Conservation (phyloP, 1,140 invertebrate species). For the Cyrtorhinus lividipennis region DNA sequence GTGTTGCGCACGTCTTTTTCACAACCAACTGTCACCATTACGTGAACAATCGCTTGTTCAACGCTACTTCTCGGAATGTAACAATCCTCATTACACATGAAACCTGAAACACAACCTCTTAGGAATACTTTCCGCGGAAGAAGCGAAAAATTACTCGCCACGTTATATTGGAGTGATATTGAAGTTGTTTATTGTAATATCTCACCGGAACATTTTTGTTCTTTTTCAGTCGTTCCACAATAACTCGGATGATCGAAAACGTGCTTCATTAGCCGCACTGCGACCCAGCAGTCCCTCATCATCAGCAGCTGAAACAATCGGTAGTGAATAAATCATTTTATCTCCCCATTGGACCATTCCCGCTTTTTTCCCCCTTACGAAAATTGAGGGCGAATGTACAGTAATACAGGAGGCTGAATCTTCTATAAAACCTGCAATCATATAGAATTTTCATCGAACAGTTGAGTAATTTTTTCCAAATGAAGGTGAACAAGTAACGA, state of each 20-base stretch:
- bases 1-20: conserved; percentile 41
- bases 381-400: not conserved
- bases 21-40: conserved; percentile 42
- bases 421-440: too few species aligned
- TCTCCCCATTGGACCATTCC: too few species aligned
- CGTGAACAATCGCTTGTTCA: conserved; percentile 38
- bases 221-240: conserved; percentile 1
- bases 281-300: conserved; percentile 26
- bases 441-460: too few species aligned
- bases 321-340: conserved; percentile 12
- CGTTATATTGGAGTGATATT: not conserved
- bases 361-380: too few species aligned
- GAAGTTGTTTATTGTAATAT: not conserved
- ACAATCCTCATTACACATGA: conserved; percentile 43
- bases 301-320: conserved; percentile 26
- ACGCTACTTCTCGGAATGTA: conserved; percentile 30
- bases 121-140: too few species aligned
- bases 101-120: conserved; percentile 43
- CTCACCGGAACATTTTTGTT: conserved; percentile 13
- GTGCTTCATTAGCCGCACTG: conserved; percentile 19
- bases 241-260: conserved; percentile 13
- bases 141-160: not conserved
- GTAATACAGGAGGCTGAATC: too few species aligned
- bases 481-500: too few species aligned
- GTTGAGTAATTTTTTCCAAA: too few species aligned